Base-by-base conservation (phyloP, 2,113 vertebrate species). In the Ceuthmochares aereus region DNA sequence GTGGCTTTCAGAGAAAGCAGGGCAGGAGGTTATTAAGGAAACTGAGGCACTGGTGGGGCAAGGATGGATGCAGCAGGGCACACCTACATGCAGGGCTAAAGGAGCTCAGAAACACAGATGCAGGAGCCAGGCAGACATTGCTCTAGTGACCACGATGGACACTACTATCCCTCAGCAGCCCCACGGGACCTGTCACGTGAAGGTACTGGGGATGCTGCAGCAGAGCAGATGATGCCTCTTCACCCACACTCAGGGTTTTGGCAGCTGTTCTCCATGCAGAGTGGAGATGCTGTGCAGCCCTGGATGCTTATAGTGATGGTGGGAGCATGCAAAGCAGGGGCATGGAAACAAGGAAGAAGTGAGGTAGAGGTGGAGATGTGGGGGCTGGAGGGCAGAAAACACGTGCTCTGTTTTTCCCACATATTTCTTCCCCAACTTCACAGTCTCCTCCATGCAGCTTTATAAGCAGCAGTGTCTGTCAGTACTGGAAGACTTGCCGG, bases 121-220 rank as follows among this genome's bases (percentile, higher is more conserved):
- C 4, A 7, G 64, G 45, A 60, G 4, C 12, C 52, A 49, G 64
- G 6, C 10, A 2, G 25, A 45, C 1, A 2, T 4, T 34, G 16
- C 36, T 85, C 40, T 7, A 1, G 29, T 85, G 81, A 15, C n/a
- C 6, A 1, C 36, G 76, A 40, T 10, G 25, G 55, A 20, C 10
- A 6, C 8, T 5, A 3, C 26, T 25, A 37, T 9, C 32, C 36
- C 55, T 26, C 62, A 20, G 23, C 49, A 58, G 37, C 26, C 63
- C n/a, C 45, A 8, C 0, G 1, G 75, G 62, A 80, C 10, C 27
- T 69, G 32, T 32, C 36, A 22, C 0, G 0, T 8, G 56, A 62
- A 17, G 19, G 12, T 37, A 5, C 7, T 12, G 19, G 58, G 34
- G 54, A 16, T 56, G 80, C n/a, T 40, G 8, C 3, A 62, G 64